These are phyloP conservation scores for Stenoptilia bipunctidactyla DNA, from an alignment of 2,888 invertebrate genomes.

Conservation along the genomic window DNA sequence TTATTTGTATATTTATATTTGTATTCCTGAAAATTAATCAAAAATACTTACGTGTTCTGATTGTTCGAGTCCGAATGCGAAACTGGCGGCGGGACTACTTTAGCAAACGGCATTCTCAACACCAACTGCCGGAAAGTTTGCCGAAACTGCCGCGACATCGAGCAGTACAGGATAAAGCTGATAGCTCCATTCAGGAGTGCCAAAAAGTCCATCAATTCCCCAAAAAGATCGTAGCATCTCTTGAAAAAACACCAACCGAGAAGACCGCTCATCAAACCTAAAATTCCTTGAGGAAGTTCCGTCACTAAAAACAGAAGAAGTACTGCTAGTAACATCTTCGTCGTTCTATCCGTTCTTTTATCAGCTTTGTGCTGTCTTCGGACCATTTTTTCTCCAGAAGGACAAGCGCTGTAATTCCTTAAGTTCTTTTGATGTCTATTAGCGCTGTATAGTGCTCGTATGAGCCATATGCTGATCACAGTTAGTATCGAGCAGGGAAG, in stretches of 20 bases:
- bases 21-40: too few relatives aligned
- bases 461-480: conserved; percentile 78
- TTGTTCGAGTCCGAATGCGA: conserved; percentile 75
- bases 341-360: conserved; percentile 87
- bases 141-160: conserved; percentile 94
- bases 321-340: conserved; percentile 89
- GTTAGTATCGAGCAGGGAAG: conserved; percentile 85
- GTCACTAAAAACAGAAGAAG: conserved; percentile 88
- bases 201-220: conserved; percentile 90
- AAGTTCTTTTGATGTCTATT: conserved; percentile 80
- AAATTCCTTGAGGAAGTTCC: conserved; percentile 86
- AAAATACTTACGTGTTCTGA: conserved; percentile 74
- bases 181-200: conserved; percentile 93
- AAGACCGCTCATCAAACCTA: conserved; percentile 79
- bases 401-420: conserved; percentile 73
- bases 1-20: too few relatives aligned
- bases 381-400: conserved; percentile 54
- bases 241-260: conserved; percentile 80
- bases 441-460: conserved; percentile 80
- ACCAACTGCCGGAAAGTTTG: conserved; percentile 82
- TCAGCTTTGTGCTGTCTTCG: conserved; percentile 73
- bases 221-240: conserved; percentile 83
- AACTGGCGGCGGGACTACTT: conserved; percentile 69
- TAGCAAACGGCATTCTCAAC: conserved; percentile 72
- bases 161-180: conserved; percentile 93